These are phyloP conservation scores for Chitala chitala DNA, from an alignment of 2,113 vertebrate species.

Conservation along the genomic window DNA sequence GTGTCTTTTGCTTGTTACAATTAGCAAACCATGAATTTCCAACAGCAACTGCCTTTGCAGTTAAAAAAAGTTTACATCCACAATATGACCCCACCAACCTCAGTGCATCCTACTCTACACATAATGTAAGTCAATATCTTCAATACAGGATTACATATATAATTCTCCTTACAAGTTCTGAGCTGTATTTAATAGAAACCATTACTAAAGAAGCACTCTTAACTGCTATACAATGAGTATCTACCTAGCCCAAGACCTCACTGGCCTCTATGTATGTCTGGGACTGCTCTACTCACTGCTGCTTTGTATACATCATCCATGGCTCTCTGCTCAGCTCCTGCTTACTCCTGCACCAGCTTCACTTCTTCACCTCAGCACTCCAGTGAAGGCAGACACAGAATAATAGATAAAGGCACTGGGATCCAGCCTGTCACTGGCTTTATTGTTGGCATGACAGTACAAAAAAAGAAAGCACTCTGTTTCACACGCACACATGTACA, in stretches of 20 bases:
- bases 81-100: too few species aligned
- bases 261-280: neutral
- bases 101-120: too few species aligned
- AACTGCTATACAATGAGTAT: neutral
- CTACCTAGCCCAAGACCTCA: neutral
- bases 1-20: too few species aligned
- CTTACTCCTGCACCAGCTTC: slow-evolving; percentile 31
- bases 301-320: slow-evolving; percentile 77
- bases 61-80: too few species aligned
- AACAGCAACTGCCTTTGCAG: too few species aligned
- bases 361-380: slow-evolving; percentile 29
- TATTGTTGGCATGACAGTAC: slow-evolving; percentile 41
- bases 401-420: slow-evolving; percentile 44
- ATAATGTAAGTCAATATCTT: too few species aligned
- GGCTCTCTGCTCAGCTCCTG: slow-evolving; percentile 37
- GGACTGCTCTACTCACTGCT: slow-evolving; percentile 58
- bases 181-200: too few species aligned
- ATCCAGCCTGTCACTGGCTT: slow-evolving; percentile 43
- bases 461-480: slow-evolving; percentile 49
- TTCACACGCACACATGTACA: slow-evolving; percentile 44
- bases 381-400: slow-evolving; percentile 34
- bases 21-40: too few species aligned
- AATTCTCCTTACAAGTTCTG: too few species aligned
- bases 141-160: too few species aligned
- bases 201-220: too few species aligned